Evolutionary conservation across 1,140 invertebrate genomes (phyloP), one percentile per base, ranked within the genome.

Genomic region (Hormaphis cornu): DNA sequence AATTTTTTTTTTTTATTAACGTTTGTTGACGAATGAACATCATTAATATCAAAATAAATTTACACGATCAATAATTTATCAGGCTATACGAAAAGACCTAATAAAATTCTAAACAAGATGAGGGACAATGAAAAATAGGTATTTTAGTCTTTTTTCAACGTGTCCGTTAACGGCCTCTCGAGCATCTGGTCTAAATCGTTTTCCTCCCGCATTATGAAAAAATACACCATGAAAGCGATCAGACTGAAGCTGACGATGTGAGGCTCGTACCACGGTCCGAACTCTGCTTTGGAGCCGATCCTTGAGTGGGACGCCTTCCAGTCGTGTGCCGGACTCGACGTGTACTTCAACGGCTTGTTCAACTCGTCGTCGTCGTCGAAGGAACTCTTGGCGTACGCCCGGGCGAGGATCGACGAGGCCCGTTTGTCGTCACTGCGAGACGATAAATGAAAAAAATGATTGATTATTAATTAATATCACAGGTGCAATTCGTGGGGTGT

Each of bases 261-360:
- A 2, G 42, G 3, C 30, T 63, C 59, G 16, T 63, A 63, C 59
- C 59, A 63, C 20, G 59, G 59, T 30, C 59, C 59, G 8, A 48
- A 63, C 30, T 63, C 59, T 0, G 59, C 59, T 12, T 63, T 48
- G 42, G n/a, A 30, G 8, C 59, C 59, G 8, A 48, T 16, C 9
- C 59, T 26, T 18, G 59, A 63, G 20, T 63, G 10, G 0, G 9
- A 8, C 1, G 59, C 59, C n/a, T 46, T 63, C 59, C 59, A 63
- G 8, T 63, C 1, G n/a, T 48, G 1, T 1, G 59, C 59, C 0
- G 59, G 40, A 33, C 59, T 63, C 2, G 42, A 28, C 14, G 59
- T 63, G 6, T 48, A 63, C 22, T 48, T 30, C 5, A 63, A 3
- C 2, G 59, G 59, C 14, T 33, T 63, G 10, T 63, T 33, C 2